Evolutionary conservation across 2,113 vertebrate genomes (phyloP), one percentile per base, ranked within the genome.

Genomic region (Phasianus colchicus): DNA sequence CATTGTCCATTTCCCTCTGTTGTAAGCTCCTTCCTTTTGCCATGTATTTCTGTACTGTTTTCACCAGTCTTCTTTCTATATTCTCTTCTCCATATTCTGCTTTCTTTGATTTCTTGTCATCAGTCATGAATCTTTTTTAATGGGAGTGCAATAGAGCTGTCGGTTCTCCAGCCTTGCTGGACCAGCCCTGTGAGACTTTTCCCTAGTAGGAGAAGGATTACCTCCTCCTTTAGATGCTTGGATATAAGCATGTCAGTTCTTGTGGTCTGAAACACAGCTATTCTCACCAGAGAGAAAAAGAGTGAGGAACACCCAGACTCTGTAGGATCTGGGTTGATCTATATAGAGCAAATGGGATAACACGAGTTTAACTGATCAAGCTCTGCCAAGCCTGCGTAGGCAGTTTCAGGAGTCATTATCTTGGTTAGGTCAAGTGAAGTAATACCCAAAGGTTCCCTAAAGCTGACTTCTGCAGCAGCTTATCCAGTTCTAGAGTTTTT

Each of bases 331-430:
- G 43, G 3, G 10, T 57, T 72, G 36, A 11, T n/a, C 1, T 16
- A 24, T 43, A 7, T 71, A 20, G 29, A 72, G 12, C 20, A 65
- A 16, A 4, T 3, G 32, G 32, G 20, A 3, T 36, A 21, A 24
- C 27, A 4, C 0, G 1, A 10, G 8, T 45, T 74, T 85, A 58
- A 42, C 21, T 69, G 61, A 54, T 7, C 11, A 78, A 21, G 13
- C 8, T 70, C 72, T 65, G 27, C 10, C 50, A 75, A 88, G 32
- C 9, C 48, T 79, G 11, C 11, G 30, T 32, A 36, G 66, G n/a
- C 30, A 30, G 11, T 63, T 91, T 85, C 34, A 89, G 48, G n/a
- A 69, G n/a, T 38, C 34, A 11, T 64, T 67, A 20, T 50, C 36
- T 78, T 54, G 43, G 13, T 69, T 29, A 76, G 27, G 24, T 58